Percentiles rank a stretch among this genome's conserved stretches.
Evolutionary conservation across 2,113 vertebrate genomes (phyloP).

Genomic region (Oncorhynchus kisutch): DNA sequence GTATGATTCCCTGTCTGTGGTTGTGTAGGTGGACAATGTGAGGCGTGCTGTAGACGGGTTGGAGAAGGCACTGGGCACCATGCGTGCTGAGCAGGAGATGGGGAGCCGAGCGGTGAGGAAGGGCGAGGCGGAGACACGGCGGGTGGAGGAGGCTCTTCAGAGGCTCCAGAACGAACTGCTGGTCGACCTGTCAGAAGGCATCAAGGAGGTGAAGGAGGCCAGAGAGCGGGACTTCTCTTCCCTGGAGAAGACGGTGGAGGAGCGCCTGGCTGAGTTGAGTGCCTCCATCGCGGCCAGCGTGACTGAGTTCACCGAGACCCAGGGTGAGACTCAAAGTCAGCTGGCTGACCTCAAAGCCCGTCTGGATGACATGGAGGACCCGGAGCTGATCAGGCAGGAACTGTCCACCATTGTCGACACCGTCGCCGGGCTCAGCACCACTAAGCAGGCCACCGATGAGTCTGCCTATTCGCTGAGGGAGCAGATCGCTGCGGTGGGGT

Average conservation of each 20-base stretch:
- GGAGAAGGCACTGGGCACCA: conserved; percentile 78
- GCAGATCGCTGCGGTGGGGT: conserved; percentile 81
- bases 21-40: conserved; percentile 80
- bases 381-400: conserved; percentile 69
- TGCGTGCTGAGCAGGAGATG: conserved; percentile 81
- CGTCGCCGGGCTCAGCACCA: conserved; percentile 73
- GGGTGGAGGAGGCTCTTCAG: conserved; percentile 88
- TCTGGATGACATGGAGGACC: conserved; percentile 73
- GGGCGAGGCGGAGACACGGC: conserved; percentile 83
- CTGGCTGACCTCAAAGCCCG: conserved; percentile 81
- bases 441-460: conserved; percentile 67
- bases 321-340: conserved; percentile 84
- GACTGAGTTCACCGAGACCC: conserved; percentile 83
- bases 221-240: conserved; percentile 87
- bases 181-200: conserved; percentile 85
- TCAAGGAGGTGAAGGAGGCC: conserved; percentile 88
- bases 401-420: conserved; percentile 72
- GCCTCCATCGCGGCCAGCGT: conserved; percentile 88
- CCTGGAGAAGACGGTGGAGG: conserved; percentile 88
- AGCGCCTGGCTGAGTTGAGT: conserved; percentile 87
- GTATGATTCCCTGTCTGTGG: no score
- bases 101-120: conserved; percentile 77
- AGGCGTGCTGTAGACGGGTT: conserved; percentile 76
- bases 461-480: conserved; percentile 74
- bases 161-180: conserved; percentile 90